These are phyloP conservation scores for Chloroclysta siterata DNA, from an alignment of 2,888 invertebrate genomes.

Conservation along the genomic window DNA sequence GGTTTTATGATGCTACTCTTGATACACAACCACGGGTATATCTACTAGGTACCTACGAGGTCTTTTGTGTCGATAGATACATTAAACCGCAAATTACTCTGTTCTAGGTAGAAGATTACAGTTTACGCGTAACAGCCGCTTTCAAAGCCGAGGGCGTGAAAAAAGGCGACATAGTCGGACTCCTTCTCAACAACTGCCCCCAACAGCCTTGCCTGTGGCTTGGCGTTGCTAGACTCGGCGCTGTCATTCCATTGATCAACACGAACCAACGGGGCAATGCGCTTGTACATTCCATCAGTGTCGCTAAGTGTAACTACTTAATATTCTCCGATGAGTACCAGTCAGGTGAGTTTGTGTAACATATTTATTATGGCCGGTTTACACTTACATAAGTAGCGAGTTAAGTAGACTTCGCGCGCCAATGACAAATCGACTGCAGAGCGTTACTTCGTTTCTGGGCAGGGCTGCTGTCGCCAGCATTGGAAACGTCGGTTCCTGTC, in stretches of 20 bases:
- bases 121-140: constrained; percentile 92
- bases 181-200: constrained; percentile 96
- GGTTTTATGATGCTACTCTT: neutral
- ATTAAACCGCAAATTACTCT: neutral
- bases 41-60: neutral
- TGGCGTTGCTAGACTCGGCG: constrained; percentile 94
- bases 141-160: constrained; percentile 92
- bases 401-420: too few relatives aligned
- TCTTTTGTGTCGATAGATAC: neutral
- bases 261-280: constrained; percentile 94
- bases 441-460: too few relatives aligned
- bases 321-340: constrained; percentile 91
- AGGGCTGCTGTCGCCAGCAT: too few relatives aligned
- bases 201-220: constrained; percentile 97
- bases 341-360: constrained; percentile 76
- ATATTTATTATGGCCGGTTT: neutral
- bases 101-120: constrained; percentile 92
- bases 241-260: constrained; percentile 95
- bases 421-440: neutral
- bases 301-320: constrained; percentile 93
- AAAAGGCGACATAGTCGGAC: constrained; percentile 94
- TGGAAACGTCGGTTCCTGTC: too few relatives aligned
- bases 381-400: neutral
- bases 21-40: neutral
- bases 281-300: constrained; percentile 93